Evolutionary conservation across 1,140 invertebrate species (phyloP).

Genomic region (Battus philenor): DNA sequence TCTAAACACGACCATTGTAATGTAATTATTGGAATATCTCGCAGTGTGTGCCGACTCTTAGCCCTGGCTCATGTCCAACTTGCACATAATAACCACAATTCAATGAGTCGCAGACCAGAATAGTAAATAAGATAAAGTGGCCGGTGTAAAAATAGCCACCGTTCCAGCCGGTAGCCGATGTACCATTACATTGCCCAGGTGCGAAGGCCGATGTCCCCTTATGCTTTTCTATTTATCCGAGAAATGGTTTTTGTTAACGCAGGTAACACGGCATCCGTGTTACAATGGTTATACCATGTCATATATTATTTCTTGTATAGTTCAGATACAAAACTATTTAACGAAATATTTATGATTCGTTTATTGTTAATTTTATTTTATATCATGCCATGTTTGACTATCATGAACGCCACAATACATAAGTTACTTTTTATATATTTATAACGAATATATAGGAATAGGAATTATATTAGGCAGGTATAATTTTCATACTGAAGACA

Average conservation of each 20-base stretch:
- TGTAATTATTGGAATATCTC: slow-evolving; percentile 69
- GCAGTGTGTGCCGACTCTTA: slow-evolving; percentile 58
- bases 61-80: slow-evolving; percentile 67
- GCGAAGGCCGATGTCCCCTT: slow-evolving; percentile 52
- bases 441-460: no score
- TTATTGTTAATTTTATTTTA: no score
- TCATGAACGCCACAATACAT: background rate
- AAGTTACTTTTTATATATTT: no score
- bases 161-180: slow-evolving; percentile 61
- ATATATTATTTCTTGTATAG: background rate
- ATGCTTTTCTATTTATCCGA: slow-evolving; percentile 18
- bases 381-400: no score
- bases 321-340: background rate
- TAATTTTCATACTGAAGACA: no score
- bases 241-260: background rate
- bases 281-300: no score
- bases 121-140: slow-evolving; percentile 74
- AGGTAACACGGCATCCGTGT: no score
- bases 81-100: slow-evolving; percentile 75
- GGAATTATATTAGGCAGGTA: no score
- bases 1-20: slow-evolving; percentile 37
- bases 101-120: slow-evolving; percentile 74
- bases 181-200: slow-evolving; percentile 67
- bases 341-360: no score
- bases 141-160: slow-evolving; percentile 69